phyloP scores from a whole-genome alignment of 2,113 vertebrate species.

The Catagonus wagneri region DNA sequence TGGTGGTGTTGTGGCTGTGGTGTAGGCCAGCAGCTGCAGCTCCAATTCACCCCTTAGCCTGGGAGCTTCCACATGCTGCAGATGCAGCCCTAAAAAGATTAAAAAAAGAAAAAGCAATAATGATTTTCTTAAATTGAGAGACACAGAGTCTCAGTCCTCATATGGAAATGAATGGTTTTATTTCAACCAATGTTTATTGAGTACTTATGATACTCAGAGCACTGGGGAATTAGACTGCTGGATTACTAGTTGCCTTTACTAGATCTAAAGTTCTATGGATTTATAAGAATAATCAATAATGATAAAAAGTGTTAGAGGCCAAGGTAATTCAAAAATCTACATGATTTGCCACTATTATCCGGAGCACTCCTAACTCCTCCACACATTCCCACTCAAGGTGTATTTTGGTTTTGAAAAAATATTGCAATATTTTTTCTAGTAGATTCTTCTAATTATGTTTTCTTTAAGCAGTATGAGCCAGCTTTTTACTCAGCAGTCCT shows the following conservation, averaged over 20 bases:
- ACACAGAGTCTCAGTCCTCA: not conserved
- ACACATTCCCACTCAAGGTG: not conserved
- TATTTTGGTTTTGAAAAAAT: constrained; percentile 54
- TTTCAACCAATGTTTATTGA: constrained; percentile 53
- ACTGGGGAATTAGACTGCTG: not conserved
- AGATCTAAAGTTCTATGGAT: constrained; percentile 16
- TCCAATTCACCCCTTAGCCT: no score
- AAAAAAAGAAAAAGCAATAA: no score
- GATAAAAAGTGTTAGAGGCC: not conserved
- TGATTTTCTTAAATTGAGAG: not conserved
- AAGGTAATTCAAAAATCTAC: not conserved
- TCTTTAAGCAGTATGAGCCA: constrained; percentile 11
- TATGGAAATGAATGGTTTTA: constrained; percentile 47
- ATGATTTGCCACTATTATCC: not conserved
- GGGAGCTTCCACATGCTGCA: no score
- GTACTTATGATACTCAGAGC: not conserved
- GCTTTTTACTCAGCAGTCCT: not conserved
- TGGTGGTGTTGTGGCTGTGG: no score
- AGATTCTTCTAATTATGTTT: constrained; percentile 51
- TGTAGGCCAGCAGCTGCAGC: no score
- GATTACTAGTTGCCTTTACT: constrained; percentile 30
- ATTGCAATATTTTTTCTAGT: not conserved
- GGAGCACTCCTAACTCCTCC: not conserved
- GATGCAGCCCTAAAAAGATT: no score
- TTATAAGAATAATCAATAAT: constrained; percentile 29